Percentiles rank a stretch among this genome's conserved stretches.
These are phyloP conservation scores for Bombylius discolor DNA, from an alignment of 2,888 invertebrate species.

Conservation along the genomic window DNA sequence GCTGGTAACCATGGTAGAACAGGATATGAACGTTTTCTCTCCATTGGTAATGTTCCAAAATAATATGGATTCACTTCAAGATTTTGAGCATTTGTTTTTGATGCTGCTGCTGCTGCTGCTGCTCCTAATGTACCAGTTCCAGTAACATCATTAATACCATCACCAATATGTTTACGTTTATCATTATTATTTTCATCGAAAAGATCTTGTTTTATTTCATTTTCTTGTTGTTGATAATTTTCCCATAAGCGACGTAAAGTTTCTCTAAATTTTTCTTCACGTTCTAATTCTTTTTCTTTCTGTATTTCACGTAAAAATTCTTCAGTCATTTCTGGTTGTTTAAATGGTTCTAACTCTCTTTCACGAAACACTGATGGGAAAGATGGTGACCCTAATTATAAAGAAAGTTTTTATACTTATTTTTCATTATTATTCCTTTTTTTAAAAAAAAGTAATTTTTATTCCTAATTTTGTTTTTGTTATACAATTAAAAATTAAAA, in stretches of 20 bases:
- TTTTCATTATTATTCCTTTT: too few relatives aligned
- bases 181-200: conserved; percentile 26
- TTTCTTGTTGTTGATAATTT: conserved; percentile 32
- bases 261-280: conserved; percentile 30
- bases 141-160: neutral
- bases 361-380: conserved; percentile 29
- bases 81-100: neutral
- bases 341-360: conserved; percentile 22
- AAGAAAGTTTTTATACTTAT: neutral
- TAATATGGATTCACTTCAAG: conserved; percentile 10
- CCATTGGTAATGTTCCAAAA: conserved; percentile 27
- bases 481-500: too few relatives aligned
- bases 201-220: conserved; percentile 27
- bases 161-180: neutral
- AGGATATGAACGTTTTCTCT: conserved; percentile 29
- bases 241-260: conserved; percentile 32
- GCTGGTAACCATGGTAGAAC: conserved; percentile 36
- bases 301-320: conserved; percentile 34
- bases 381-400: conserved; percentile 5
- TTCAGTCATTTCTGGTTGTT: conserved; percentile 28
- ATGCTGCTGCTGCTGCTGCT: neutral
- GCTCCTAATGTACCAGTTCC: neutral
- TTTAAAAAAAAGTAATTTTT: neutral
- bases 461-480: too few relatives aligned
- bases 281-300: conserved; percentile 29